Base-by-base conservation (phyloP, 1,140 invertebrate species). In the Nilaparvata lugens region DNA sequence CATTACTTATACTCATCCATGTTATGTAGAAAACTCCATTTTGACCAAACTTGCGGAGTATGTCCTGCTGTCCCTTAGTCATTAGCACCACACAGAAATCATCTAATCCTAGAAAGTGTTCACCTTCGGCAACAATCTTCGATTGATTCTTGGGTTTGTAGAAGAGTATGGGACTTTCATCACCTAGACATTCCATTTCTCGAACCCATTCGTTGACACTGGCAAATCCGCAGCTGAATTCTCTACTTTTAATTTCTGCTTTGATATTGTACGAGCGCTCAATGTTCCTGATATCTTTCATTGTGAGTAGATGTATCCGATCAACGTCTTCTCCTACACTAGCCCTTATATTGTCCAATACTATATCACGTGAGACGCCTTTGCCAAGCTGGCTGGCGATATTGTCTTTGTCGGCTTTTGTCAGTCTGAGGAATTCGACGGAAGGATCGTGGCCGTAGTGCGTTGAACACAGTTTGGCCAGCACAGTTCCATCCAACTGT, bases 231-330 rank as follows among this genome's bases (percentile, higher is more conserved):
- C 35, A 31, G 16, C 4, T 31, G 5, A 28, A 19, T 55, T 18
- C 18, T 31, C 35, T 35, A 3, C 35, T 19, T 55, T 55, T 31
- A 11, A 16, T 25, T 23, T 42, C 51, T 18, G 48, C 18, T 31
- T 58, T 38, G 5, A 57, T 57, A 14, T 54, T 45, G 23, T 43
- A 62, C 13, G 61, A 53, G 18, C 56, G 55, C 25, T 62, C 56
- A 53, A 62, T 62, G 40, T 62, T 62, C 40, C 56, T 62, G 5
- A 62, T 43, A 62, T 62, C 61, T 28, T 62, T 62, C n/a, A 59
- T 53, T 9, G 61, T 54, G 23, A 62, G 25, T 23, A 59, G 19
- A 40, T 62, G 56, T 4, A 62, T 58, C 25, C 57, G 40, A 43
- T 62, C 61, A 13, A 62, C 40, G 21, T 62, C 42, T 35, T 51